Conservation (phyloP, 2,113 vertebrate genomes). For the Bettongia penicillata region DNA sequence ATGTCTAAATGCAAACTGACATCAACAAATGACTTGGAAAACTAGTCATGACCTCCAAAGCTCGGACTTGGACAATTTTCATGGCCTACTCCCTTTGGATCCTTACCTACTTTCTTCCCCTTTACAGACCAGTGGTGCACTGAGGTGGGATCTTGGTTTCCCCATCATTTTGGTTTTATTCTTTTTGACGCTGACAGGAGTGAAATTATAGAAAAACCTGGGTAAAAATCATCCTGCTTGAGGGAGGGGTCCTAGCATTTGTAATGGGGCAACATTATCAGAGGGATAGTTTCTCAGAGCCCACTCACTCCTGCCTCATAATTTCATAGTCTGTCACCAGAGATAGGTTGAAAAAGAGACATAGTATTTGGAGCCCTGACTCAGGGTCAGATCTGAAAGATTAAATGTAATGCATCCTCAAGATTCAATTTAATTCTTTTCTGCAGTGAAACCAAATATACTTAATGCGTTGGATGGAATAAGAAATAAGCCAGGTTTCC, state of each 20-base stretch:
- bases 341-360: neutral
- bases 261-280: neutral
- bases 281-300: rapidly evolving
- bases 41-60: neutral
- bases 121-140: neutral
- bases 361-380: neutral
- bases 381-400: neutral
- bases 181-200: neutral
- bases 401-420: neutral
- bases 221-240: neutral
- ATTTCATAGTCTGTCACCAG: neutral
- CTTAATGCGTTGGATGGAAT: neutral
- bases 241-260: neutral
- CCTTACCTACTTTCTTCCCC: neutral
- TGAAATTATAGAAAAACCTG: neutral
- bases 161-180: neutral
- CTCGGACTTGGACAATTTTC: neutral
- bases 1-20: neutral
- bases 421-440: constrained; percentile 30
- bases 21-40: neutral
- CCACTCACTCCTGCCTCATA: neutral
- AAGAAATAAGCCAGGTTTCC: constrained; percentile 7
- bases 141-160: neutral
- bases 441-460: constrained; percentile 25
- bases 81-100: neutral